phyloP scores from a whole-genome alignment of 2,113 vertebrate species.

The Corythornis vintsioides region DNA sequence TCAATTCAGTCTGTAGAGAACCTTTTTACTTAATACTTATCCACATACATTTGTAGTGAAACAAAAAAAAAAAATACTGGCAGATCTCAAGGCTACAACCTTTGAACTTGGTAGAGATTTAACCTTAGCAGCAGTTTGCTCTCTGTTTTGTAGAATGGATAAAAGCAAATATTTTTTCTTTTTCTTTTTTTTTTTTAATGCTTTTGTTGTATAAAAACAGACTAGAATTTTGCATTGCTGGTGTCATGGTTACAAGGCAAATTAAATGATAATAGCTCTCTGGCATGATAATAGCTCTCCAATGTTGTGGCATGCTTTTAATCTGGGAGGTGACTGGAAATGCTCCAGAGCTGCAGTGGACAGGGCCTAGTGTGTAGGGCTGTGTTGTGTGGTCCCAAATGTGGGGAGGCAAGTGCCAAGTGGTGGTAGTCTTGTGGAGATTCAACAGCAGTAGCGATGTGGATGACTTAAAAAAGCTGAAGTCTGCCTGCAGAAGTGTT shows the following conservation, averaged over 20 bases:
- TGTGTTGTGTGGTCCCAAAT: neutral
- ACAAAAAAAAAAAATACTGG: neutral
- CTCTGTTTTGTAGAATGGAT: neutral
- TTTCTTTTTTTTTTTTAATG: neutral
- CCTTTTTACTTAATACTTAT: neutral
- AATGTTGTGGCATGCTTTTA: neutral
- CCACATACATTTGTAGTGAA: neutral
- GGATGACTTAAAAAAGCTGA: neutral
- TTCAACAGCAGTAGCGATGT: neutral
- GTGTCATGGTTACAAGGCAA: constrained; percentile 44
- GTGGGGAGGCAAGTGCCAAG: neutral
- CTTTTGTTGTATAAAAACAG: neutral
- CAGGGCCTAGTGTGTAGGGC: neutral
- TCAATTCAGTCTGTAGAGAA: neutral
- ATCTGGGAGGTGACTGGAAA: neutral
- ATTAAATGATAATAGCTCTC: neutral
- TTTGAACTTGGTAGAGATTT: neutral
- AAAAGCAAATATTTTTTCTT: neutral
- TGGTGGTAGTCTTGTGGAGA: accelerated
- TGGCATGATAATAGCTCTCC: neutral
- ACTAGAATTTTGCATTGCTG: neutral
- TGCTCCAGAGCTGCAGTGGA: neutral
- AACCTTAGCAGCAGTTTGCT: neutral
- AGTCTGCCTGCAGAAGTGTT: neutral
- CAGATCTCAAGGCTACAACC: neutral